Percentiles rank a stretch among this genome's conserved stretches.
Conservation (phyloP, 2,888 invertebrate genomes). For the Cryptosula pallasiana region DNA sequence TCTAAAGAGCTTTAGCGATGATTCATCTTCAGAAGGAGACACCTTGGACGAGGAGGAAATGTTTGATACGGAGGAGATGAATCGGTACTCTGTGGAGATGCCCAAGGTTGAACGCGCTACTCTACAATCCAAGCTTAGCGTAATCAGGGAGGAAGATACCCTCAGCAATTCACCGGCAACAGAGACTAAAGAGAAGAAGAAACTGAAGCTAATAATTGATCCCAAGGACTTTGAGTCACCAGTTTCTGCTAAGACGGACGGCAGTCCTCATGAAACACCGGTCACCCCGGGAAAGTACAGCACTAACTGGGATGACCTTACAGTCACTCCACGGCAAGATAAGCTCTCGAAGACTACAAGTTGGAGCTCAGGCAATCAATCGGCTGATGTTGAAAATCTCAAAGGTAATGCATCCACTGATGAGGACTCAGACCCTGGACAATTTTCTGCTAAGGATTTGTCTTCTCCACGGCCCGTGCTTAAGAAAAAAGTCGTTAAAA, state of each 20-base stretch:
- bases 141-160: conserved; percentile 8
- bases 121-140: neutral
- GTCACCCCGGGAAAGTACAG: conserved; percentile 16
- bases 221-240: neutral
- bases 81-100: neutral
- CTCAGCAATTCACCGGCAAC: no score
- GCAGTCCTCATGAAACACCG: neutral
- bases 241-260: neutral
- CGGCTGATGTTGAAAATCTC: neutral
- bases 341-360: neutral
- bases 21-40: neutral
- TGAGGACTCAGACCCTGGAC: neutral
- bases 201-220: neutral
- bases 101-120: neutral
- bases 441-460: neutral
- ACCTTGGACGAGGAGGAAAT: neutral
- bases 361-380: neutral
- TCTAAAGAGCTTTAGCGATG: conserved; percentile 9
- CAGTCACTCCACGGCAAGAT: neutral
- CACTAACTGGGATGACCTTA: conserved; percentile 10
- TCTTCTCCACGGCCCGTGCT: neutral
- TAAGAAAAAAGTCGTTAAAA: no score
- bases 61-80: neutral
- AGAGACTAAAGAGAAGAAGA: neutral
- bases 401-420: neutral